A percentile compares a stretch with the other conserved stretches of the same genome.
phyloP scores from a whole-genome alignment of 2,113 vertebrate genomes.

The Archilochus colubris region DNA sequence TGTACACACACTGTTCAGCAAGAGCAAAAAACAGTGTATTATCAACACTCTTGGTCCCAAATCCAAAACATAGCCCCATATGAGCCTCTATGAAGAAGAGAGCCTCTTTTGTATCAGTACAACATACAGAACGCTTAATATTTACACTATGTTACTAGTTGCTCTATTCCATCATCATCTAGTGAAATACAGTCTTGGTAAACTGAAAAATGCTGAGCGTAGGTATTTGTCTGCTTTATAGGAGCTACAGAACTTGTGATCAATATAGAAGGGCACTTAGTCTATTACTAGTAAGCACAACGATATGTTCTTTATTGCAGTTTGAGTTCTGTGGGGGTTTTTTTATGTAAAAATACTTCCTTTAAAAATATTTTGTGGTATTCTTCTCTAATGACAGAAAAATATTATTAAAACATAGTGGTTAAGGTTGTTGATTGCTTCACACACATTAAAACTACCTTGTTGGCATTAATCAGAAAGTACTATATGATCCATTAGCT shows the following conservation, averaged over 20 bases:
- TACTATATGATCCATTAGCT: slow-evolving; percentile 69
- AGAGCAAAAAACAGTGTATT: not conserved
- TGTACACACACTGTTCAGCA: not conserved
- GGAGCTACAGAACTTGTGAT: not conserved
- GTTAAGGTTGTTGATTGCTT: slow-evolving; percentile 42
- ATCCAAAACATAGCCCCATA: not conserved
- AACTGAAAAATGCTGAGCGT: not conserved
- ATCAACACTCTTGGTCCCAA: not conserved
- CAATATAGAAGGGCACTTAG: not conserved
- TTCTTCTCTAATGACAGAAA: not conserved
- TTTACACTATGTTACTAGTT: not conserved
- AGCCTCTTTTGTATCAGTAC: not conserved
- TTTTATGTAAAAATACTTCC: not conserved
- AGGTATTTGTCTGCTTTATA: not conserved
- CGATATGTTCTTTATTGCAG: not conserved
- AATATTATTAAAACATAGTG: slow-evolving; percentile 9
- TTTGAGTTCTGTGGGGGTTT: not conserved
- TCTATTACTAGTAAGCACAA: not conserved
- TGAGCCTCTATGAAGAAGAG: not conserved
- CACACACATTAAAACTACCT: slow-evolving; percentile 54
- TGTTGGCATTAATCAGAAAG: slow-evolving; percentile 67
- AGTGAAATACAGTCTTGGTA: not conserved
- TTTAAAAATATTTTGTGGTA: not conserved
- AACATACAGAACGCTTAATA: not conserved
- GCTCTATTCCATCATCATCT: not conserved